These are phyloP conservation scores for Wasmannia auropunctata DNA, from an alignment of 1,140 invertebrate species.

Conservation along the genomic window DNA sequence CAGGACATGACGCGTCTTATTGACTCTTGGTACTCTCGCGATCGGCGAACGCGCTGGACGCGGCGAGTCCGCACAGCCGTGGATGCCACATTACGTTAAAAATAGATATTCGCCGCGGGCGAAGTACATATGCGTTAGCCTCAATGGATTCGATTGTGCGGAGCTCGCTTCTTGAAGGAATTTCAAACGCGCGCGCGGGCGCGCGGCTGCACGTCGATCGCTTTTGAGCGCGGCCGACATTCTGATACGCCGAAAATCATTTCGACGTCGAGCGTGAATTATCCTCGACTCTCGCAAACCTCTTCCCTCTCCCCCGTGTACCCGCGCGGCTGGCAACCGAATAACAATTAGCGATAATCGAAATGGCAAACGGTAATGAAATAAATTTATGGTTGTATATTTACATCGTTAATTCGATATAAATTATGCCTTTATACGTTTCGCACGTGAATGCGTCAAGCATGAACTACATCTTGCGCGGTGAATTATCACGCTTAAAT, in stretches of 20 bases:
- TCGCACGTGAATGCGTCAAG: background rate
- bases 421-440: background rate
- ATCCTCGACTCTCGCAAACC: too few species aligned
- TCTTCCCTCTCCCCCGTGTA: too few species aligned
- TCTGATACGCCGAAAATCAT: slow-evolving; percentile 26
- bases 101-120: slow-evolving; percentile 57
- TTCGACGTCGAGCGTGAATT: slow-evolving; percentile 2
- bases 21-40: background rate
- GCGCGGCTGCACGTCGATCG: slow-evolving; percentile 24
- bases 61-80: background rate
- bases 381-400: background rate
- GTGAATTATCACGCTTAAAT: slow-evolving; percentile 1
- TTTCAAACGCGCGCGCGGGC: slow-evolving; percentile 50
- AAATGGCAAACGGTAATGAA: background rate
- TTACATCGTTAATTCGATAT: background rate
- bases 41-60: background rate
- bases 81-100: slow-evolving; percentile 42
- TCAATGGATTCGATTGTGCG: slow-evolving; percentile 24
- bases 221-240: background rate
- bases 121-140: background rate
- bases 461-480: background rate
- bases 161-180: slow-evolving; percentile 53
- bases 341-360: background rate
- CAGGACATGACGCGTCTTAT: background rate
- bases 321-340: background rate